A percentile compares a stretch with the other conserved stretches of the same genome.
Evolutionary conservation across 2,797 vertebrate genomes (phyloP).

Genomic region (Leptatherina wallacei): DNA sequence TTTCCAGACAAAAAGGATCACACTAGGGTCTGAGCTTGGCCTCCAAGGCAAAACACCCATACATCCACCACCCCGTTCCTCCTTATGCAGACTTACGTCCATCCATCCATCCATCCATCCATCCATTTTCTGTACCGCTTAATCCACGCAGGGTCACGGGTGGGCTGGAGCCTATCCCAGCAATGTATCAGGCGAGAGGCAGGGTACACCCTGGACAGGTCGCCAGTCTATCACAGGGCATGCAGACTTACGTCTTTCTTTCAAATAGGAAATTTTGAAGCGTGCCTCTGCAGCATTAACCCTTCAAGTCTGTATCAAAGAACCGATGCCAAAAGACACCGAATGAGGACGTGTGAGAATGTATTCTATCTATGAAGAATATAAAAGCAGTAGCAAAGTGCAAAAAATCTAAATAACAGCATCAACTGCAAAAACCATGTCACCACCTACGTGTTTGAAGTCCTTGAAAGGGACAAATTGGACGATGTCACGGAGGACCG

Average conservation of each 20-base stretch:
- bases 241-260: not conserved
- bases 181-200: too few relatives aligned
- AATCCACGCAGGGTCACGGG: too few relatives aligned
- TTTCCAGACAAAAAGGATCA: not conserved
- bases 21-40: not conserved
- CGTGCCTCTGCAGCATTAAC: too few relatives aligned
- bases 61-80: not conserved
- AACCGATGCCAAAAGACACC: not conserved
- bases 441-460: conserved; percentile 94
- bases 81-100: not conserved
- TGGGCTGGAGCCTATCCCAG: too few relatives aligned
- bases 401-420: conserved; percentile 16
- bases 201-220: too few relatives aligned
- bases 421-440: conserved; percentile 4
- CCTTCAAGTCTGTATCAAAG: not conserved
- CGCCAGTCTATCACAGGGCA: too few relatives aligned
- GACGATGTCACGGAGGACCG: conserved; percentile 96
- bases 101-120: too few relatives aligned
- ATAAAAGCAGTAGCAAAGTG: not conserved
- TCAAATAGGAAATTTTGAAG: not conserved
- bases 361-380: not conserved
- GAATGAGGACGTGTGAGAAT: not conserved
- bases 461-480: conserved; percentile 99
- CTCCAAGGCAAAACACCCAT: not conserved
- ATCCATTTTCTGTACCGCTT: too few relatives aligned